Evolutionary conservation across 2,888 invertebrate species (phyloP).

Genomic region (Phoronis australis): DNA sequence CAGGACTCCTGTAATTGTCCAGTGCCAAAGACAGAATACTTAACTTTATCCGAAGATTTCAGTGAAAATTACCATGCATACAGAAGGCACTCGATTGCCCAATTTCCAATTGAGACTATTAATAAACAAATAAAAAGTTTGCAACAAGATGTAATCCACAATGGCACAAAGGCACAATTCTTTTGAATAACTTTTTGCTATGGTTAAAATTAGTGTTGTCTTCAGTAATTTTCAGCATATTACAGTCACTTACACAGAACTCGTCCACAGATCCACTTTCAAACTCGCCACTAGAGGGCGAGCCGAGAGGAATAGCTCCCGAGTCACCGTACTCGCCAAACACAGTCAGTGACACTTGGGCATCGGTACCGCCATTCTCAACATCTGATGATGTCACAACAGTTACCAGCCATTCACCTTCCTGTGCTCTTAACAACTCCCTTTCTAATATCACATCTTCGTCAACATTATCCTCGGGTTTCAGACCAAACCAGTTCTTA

Average conservation of each 20-base stretch:
- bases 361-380: conserved; percentile 34
- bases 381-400: conserved; percentile 25
- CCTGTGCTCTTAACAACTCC: conserved; percentile 17
- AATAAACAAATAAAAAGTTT: too few relatives aligned
- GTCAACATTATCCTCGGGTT: conserved; percentile 30
- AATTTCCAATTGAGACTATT: too few relatives aligned
- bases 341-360: conserved; percentile 39
- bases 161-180: background rate
- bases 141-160: background rate
- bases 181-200: background rate
- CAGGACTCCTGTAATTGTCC: too few relatives aligned
- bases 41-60: too few relatives aligned
- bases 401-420: conserved; percentile 32
- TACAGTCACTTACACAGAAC: conserved; percentile 33
- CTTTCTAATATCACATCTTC: conserved; percentile 33
- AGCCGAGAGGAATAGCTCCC: conserved; percentile 30
- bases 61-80: too few relatives aligned
- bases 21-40: too few relatives aligned
- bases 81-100: too few relatives aligned
- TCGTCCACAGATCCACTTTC: conserved; percentile 35
- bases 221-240: too few relatives aligned
- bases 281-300: conserved; percentile 25
- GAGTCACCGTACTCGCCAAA: conserved; percentile 39
- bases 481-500: too few relatives aligned
- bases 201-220: too few relatives aligned